Percentiles rank a stretch among this genome's conserved stretches.
These are phyloP conservation scores for Agriopis aurantiaria DNA, from an alignment of 2,888 invertebrate species.

Conservation along the genomic window DNA sequence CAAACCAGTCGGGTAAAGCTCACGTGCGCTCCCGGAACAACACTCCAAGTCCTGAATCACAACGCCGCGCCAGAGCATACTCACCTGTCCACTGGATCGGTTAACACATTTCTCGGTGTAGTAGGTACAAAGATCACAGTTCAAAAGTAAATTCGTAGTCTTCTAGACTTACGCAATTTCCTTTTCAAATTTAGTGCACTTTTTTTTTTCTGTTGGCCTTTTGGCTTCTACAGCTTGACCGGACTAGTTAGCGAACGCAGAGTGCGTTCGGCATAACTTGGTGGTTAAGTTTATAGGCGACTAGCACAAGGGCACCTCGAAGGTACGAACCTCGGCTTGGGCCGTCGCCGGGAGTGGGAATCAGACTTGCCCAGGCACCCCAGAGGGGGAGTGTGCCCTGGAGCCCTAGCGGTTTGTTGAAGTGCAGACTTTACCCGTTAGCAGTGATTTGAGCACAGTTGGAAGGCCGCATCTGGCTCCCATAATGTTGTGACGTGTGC, in stretches of 20 bases:
- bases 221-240: too few species aligned
- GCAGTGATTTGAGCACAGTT: neutral
- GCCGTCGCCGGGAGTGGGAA: too few species aligned
- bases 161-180: neutral
- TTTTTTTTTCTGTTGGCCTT: too few species aligned
- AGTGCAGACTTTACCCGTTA: neutral
- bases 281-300: too few species aligned
- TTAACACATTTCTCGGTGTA: neutral
- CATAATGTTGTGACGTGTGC: conserved; percentile 7
- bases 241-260: too few species aligned
- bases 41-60: neutral
- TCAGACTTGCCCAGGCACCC: too few species aligned
- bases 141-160: neutral
- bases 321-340: too few species aligned
- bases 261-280: too few species aligned
- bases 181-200: too few species aligned
- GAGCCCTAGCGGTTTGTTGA: too few species aligned
- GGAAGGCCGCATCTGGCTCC: neutral
- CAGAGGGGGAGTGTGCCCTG: too few species aligned
- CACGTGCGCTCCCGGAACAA: neutral
- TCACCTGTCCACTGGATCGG: neutral
- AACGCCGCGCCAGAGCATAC: neutral
- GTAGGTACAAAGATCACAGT: neutral
- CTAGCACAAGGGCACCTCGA: too few species aligned
- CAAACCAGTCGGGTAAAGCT: neutral